Evolutionary conservation across 2,113 vertebrate genomes (phyloP).

Genomic region (Scomber japonicus): DNA sequence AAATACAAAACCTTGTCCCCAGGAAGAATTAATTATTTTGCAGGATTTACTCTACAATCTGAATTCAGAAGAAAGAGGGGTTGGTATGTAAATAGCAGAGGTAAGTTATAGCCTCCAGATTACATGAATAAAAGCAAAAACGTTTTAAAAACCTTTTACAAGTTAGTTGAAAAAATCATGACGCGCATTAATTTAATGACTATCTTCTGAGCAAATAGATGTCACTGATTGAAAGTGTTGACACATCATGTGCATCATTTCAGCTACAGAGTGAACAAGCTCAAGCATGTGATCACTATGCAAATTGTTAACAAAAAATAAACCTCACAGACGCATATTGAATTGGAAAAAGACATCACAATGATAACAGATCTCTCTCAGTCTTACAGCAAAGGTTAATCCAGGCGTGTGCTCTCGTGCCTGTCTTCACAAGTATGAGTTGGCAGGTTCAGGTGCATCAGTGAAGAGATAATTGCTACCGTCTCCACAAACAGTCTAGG

Average conservation of each 20-base stretch:
- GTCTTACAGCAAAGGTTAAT: constrained; percentile 37
- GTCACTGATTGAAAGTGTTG: constrained; percentile 16
- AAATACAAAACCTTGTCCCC: not conserved
- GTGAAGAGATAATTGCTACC: constrained; percentile 61
- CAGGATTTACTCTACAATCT: not conserved
- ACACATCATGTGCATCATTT: constrained; percentile 27
- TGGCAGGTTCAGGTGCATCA: constrained; percentile 57
- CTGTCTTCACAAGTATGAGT: constrained; percentile 45
- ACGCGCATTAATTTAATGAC: constrained; percentile 8
- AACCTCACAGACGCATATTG: not conserved
- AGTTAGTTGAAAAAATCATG: not conserved
- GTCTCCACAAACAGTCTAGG: constrained; percentile 15
- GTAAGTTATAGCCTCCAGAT: not conserved
- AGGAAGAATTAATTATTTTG: constrained; percentile 2
- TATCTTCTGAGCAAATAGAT: constrained; percentile 37
- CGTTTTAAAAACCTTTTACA: constrained; percentile 41
- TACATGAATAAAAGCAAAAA: constrained; percentile 5
- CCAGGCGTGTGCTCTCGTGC: constrained; percentile 16
- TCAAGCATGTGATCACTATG: constrained; percentile 14
- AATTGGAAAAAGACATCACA: not conserved
- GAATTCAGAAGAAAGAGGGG: not conserved
- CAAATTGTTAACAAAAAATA: constrained; percentile 2
- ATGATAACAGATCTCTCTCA: constrained; percentile 26
- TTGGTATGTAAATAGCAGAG: not conserved
- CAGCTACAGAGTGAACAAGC: constrained; percentile 7